Percentiles rank a stretch among this genome's conserved stretches.
phyloP scores from a whole-genome alignment of 2,113 vertebrate species.

The Hyaena hyaena region DNA sequence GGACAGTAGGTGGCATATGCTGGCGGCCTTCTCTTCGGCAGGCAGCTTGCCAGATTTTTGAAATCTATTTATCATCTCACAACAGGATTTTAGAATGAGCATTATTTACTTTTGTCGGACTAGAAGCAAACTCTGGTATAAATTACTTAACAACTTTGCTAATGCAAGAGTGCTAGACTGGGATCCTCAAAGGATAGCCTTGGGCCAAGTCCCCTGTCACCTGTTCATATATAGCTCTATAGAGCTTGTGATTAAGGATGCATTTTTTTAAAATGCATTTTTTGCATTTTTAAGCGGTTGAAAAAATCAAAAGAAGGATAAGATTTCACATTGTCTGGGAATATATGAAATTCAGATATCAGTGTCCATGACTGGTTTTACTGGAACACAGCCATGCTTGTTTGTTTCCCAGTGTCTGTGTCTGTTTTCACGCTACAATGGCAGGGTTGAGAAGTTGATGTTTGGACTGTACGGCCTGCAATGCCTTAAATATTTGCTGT shows the following conservation, averaged over 20 bases:
- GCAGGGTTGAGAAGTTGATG: background rate
- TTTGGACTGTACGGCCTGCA: background rate
- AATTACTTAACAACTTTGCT: background rate
- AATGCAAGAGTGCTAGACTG: background rate
- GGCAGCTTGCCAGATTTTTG: background rate
- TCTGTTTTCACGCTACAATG: background rate
- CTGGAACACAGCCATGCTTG: background rate
- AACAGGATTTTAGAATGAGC: background rate
- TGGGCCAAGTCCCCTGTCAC: background rate
- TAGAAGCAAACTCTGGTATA: background rate
- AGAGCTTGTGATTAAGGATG: background rate
- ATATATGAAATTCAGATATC: background rate
- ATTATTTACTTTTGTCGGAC: background rate
- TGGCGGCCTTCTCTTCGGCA: background rate
- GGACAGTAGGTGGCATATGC: background rate
- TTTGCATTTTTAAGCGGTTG: conserved; percentile 10
- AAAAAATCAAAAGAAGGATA: background rate
- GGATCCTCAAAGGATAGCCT: too few relatives aligned
- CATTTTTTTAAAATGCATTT: background rate
- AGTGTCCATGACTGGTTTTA: background rate
- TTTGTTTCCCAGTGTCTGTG: background rate
- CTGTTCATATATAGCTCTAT: background rate
- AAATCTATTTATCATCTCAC: conserved; percentile 9
- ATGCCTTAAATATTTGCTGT: background rate
- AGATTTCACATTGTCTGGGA: background rate